Percentiles rank a stretch among this genome's conserved stretches.
These are phyloP conservation scores for Saccostrea cuccullata DNA, from an alignment of 1,140 invertebrate species.

Conservation along the genomic window DNA sequence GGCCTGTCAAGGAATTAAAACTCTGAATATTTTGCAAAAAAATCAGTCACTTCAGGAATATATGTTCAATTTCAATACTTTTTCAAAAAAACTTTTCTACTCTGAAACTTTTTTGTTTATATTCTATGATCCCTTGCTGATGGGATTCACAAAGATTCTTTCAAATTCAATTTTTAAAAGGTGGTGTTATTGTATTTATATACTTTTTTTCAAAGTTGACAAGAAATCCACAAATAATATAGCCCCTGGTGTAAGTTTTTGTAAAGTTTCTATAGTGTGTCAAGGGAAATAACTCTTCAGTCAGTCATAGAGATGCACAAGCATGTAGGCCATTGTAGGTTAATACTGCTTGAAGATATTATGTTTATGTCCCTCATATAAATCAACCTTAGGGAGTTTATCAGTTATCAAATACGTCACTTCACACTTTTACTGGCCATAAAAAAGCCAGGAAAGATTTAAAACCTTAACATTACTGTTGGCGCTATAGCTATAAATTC, in stretches of 20 bases:
- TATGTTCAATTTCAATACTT: too few relatives aligned
- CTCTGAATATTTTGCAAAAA: not conserved
- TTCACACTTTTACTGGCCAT: not conserved
- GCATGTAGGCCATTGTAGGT: too few relatives aligned
- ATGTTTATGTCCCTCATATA: not conserved
- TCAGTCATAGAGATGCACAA: too few relatives aligned
- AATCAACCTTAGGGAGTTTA: not conserved
- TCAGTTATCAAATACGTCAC: not conserved
- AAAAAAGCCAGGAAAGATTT: not conserved
- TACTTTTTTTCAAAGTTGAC: too few relatives aligned
- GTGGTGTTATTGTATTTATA: too few relatives aligned
- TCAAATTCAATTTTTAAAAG: too few relatives aligned
- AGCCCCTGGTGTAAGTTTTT: too few relatives aligned
- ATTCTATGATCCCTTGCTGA: not conserved
- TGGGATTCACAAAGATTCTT: not conserved
- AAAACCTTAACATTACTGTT: not conserved
- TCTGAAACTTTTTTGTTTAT: too few relatives aligned
- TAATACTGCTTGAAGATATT: not conserved
- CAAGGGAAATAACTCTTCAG: not conserved
- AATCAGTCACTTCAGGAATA: too few relatives aligned
- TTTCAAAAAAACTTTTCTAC: too few relatives aligned
- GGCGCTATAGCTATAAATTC: not conserved
- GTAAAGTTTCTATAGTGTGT: not conserved
- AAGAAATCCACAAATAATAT: not conserved
- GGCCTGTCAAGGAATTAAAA: slow-evolving; percentile 56